phyloP scores from a whole-genome alignment of 2,797 vertebrate species.

The Pogonophryne albipinna region DNA sequence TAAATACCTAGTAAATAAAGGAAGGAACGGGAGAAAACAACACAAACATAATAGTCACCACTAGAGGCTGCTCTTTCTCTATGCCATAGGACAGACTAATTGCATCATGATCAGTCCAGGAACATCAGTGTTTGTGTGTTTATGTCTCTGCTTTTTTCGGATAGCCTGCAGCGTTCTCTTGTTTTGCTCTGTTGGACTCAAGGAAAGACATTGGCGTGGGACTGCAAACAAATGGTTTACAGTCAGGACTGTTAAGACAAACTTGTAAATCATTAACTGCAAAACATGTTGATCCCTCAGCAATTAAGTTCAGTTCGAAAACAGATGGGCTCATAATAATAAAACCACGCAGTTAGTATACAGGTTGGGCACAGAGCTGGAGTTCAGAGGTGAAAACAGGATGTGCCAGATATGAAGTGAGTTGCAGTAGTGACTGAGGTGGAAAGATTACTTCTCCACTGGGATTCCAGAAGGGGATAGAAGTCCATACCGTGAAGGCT shows the following conservation, averaged over 20 bases:
- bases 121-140: conserved; percentile 36
- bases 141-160: conserved; percentile 20
- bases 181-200: conserved; percentile 26
- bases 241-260: neutral
- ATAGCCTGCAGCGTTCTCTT: conserved; percentile 23
- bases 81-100: conserved; percentile 34
- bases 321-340: conserved; percentile 14
- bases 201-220: conserved; percentile 2
- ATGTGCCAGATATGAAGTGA: conserved; percentile 40
- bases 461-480: conserved; percentile 15
- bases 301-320: conserved; percentile 24
- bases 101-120: conserved; percentile 4
- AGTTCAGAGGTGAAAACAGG: conserved; percentile 46
- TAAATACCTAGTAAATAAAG: conserved; percentile 9
- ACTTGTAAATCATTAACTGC: neutral
- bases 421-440: conserved; percentile 36
- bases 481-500: conserved; percentile 24
- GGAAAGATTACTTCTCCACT: conserved; percentile 45
- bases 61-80: conserved; percentile 82
- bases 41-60: conserved; percentile 48
- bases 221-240: neutral
- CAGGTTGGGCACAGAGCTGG: conserved; percentile 17
- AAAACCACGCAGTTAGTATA: conserved; percentile 9
- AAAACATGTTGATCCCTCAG: conserved; percentile 6
- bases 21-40: neutral